phyloP scores from a whole-genome alignment of 2,113 vertebrate genomes.

The Callipepla squamata region DNA sequence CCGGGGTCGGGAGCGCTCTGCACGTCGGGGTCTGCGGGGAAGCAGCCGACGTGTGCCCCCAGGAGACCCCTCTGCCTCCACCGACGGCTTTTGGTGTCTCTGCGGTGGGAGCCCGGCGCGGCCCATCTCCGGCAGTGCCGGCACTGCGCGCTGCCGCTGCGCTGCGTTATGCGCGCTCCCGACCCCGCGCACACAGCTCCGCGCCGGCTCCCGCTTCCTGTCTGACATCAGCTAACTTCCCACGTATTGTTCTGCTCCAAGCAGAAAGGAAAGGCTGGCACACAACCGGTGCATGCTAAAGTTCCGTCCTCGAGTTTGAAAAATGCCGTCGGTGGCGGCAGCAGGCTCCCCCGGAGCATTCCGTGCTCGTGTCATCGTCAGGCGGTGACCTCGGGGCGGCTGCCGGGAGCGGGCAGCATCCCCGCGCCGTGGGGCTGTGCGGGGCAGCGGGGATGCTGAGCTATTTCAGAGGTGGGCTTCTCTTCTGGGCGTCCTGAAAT shows the following conservation, averaged over 20 bases:
- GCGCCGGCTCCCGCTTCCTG: background rate
- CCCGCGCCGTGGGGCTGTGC: too few species aligned
- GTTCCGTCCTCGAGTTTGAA: background rate
- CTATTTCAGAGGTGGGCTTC: background rate
- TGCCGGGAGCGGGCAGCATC: background rate
- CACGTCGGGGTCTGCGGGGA: background rate
- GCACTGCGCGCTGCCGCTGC: background rate
- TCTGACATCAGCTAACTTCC: background rate
- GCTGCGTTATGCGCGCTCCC: background rate
- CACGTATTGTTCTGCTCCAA: conserved; percentile 38
- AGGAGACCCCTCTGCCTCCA: background rate
- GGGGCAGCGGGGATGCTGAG: background rate
- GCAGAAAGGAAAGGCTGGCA: background rate
- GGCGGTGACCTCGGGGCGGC: background rate
- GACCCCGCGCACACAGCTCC: background rate
- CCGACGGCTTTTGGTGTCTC: background rate
- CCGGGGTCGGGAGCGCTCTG: background rate
- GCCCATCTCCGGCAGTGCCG: fast-evolving
- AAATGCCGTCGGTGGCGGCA: background rate
- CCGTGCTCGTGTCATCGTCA: background rate
- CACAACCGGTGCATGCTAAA: background rate
- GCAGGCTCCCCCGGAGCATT: fast-evolving
- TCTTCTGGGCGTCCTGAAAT: fast-evolving
- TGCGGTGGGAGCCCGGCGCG: background rate
- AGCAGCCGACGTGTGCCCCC: background rate